A percentile compares a stretch with the other conserved stretches of the same genome.
Evolutionary conservation across 2,113 vertebrate genomes (phyloP).

Genomic region (Brachyhypopomus gauderio): DNA sequence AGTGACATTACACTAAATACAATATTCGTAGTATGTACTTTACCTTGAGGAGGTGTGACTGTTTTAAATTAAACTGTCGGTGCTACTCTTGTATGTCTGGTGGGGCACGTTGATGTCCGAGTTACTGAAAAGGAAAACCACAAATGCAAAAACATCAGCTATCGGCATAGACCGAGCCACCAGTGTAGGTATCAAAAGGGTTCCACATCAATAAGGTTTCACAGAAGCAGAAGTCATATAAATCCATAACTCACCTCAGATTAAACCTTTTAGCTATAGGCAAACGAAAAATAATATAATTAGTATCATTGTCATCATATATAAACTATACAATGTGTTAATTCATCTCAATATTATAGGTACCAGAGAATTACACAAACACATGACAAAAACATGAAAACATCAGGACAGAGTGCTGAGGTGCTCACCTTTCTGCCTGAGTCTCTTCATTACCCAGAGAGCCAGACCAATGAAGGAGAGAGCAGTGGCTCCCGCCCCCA

Average conservation of each 20-base stretch:
- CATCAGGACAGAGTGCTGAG: background rate
- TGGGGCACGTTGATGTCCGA: conserved; percentile 61
- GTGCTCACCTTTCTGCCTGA: conserved; percentile 56
- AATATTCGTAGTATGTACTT: background rate
- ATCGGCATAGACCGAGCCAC: too few relatives aligned
- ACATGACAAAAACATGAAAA: background rate
- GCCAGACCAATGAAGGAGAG: conserved; percentile 52
- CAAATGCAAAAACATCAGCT: conserved; percentile 31
- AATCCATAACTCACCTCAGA: conserved; percentile 64
- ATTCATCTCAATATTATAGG: background rate
- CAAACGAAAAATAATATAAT: conserved; percentile 21
- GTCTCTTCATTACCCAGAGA: conserved; percentile 63
- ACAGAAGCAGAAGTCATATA: background rate
- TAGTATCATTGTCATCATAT: background rate
- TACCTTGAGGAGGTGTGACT: background rate
- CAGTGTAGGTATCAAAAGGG: background rate
- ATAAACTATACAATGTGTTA: background rate
- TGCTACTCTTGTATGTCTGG: conserved; percentile 71
- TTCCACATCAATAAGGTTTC: background rate
- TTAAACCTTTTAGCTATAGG: conserved; percentile 65
- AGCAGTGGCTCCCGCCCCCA: conserved; percentile 52
- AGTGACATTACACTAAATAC: background rate
- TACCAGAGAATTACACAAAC: too few relatives aligned
- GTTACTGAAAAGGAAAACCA: conserved; percentile 57
- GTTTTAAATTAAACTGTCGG: conserved; percentile 70